Evolutionary conservation across 2,888 invertebrate genomes (phyloP), one percentile per base, ranked within the genome.

Genomic region (Tortricodes alternella): DNA sequence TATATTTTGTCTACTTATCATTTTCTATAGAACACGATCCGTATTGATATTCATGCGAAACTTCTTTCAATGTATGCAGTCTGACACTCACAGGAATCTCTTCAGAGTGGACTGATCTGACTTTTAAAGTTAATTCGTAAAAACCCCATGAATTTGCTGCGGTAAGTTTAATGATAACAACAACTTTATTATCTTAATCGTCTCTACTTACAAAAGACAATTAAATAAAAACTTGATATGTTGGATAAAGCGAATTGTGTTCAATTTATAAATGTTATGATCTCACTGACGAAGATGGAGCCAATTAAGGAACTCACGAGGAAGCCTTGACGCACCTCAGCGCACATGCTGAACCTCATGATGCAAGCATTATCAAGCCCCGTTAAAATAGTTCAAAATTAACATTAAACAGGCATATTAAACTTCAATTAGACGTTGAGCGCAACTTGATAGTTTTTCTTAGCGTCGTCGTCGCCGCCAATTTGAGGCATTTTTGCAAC

Each of bases 321-420:
- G 53, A 55, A 61, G 62, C 83, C 82, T 82, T 79, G 83, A 76
- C 82, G 74, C 73, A 68, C 73, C 74, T 71, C 58, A 65, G 58
- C 62, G 24, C 48, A 4, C n/a, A 11, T 13, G 19, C 24, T 3
- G 11, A n/a, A n/a, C 19, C 13, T 27, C 29, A 13, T 49, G 13
- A 27, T 38, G 37, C 43, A 49, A 29, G 19, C 18, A 24, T 37
- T 43, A 49, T 35, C 15, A 46, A 23, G 39, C 13, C 18, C 55
- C 19, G 48, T 49, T 55, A 56, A 27, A 27, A 27, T 27, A n/a
- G n/a, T 27, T 27, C 9, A 27, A 27, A 27, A 3, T 29, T 35
- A 16, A 49, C 27, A 32, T 27, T 21, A 18, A 23, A 24, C 43
- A 41, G 34, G 18, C 24, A 34, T 46, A 49, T 56, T 56, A 37